Base-by-base conservation (phyloP, 2,888 invertebrate genomes). In the Ormyrus thymus region DNA sequence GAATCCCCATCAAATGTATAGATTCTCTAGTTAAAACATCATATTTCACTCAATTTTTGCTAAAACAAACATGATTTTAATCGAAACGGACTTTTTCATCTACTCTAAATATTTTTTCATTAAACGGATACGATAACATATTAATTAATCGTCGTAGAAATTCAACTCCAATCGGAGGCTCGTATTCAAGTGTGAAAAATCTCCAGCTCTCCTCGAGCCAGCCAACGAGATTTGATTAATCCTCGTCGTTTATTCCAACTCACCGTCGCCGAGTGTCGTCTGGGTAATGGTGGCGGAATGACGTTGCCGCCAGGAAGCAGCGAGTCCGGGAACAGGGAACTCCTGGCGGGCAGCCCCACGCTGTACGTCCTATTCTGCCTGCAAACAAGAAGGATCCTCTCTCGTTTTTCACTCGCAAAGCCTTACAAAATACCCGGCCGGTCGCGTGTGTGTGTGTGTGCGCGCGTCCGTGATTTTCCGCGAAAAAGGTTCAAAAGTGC, bases 181-280 rank as follows among this genome's bases (percentile, higher is more conserved):
- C 29, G 29, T 29, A 29, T 29, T 29, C 4, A 29, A 29, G 4
- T 29, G 4, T 4, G 29, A 29, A 29, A 29, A 29, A 29, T 29
- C 29, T 29, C 29, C 3, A 29, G 29, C 2, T 29, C 29, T 29
- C 29, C 29, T 29, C 4, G 29, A 29, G 29, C 29, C 29, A 29
- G 4, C 29, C 29, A 29, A 29, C 29, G 3, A 29, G 4, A 29
- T 29, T 29, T 29, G 29, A 29, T 29, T 29, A 29, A 29, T 29
- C 1, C 0, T 29, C 4, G 29, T 4, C 29, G 29, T 29, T 29
- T 29, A 29, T 4, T 29, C 29, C 29, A 56, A 58, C 13, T 72
- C 86, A 89, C 89, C 86, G 88, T 85, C 50, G 86, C 89, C 45
- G 89, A 89, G 83, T 89, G 88, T 80, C 89, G 88, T 73, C 89